Base-by-base conservation (phyloP, 2,888 invertebrate species). In the Octonoba sinensis region DNA sequence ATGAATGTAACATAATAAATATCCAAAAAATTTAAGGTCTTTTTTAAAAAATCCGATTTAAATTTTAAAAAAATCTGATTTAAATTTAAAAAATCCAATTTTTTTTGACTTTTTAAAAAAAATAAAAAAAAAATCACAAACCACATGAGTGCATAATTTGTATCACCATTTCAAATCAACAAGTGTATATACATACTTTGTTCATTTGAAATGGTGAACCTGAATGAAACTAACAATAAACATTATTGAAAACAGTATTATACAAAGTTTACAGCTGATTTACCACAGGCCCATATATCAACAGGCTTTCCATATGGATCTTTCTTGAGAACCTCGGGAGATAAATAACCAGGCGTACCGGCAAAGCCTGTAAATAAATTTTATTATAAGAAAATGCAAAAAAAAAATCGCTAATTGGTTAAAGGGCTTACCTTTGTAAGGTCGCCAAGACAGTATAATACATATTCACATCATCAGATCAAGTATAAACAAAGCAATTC, bases 301-400 rank as follows among this genome's bases (percentile, higher is more conserved):
- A 99, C 99, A 84, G 99, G 97, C 90, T 99, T 99, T 84, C 99
- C 99, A 89, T 99, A 99, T 0, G 99, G 98, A 89, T 99, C 99
- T 91, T 99, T 99, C 90, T 99, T 98, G 87, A 99, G 92, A 84
- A 99, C 99, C 91, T 99, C 99, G 84, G 99, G 99, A 85, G 99
- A 99, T 86, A 99, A 91, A 90, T 99, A 99, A 76, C 99, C 99
- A 72, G 99, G 99, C 87, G 99, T 99, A 85, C 99, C 99, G 86
- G 99, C 99, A 90, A 99, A 99, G 87, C 84, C 84, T 84, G 51
- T 8, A 70, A 73, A 27, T 44, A 22, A 15, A 59, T 59, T 22
- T 6, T 24, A 59, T 0, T 22, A 22, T 20, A 18, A 59, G 0
- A 56, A 24, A 59, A 13, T 59, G 13, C 24, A 22, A 16, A 8